phyloP scores from a whole-genome alignment of 2,113 vertebrate species.

The Athene cunicularia region DNA sequence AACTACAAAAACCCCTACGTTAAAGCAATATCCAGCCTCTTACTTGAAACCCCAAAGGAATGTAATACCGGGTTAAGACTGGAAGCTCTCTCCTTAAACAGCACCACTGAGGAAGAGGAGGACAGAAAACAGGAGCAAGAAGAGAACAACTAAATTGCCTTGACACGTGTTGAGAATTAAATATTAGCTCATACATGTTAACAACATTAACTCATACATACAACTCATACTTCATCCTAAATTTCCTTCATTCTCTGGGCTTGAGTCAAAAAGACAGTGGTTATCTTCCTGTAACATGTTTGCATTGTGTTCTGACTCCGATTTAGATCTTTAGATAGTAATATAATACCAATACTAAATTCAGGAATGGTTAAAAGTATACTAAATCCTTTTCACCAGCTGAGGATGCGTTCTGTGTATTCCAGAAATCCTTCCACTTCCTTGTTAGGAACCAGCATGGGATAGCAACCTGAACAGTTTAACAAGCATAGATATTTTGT shows the following conservation, averaged over 20 bases:
- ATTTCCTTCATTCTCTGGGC: background rate
- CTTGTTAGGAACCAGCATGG: background rate
- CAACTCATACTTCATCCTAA: background rate
- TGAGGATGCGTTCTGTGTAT: background rate
- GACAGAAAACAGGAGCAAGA: background rate
- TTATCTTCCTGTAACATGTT: background rate
- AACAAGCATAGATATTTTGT: background rate
- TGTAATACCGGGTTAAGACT: slow-evolving; percentile 47
- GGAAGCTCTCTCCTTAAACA: background rate
- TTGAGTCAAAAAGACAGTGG: background rate
- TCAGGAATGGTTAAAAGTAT: background rate
- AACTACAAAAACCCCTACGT: slow-evolving; percentile 36
- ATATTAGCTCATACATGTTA: slow-evolving; percentile 9
- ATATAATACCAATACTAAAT: background rate
- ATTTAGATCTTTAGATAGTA: background rate
- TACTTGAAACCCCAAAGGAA: slow-evolving; percentile 28
- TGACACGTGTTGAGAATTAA: slow-evolving; percentile 47
- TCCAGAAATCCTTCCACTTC: background rate
- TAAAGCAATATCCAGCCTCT: slow-evolving; percentile 56
- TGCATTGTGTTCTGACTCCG: background rate
- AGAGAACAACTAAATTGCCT: background rate
- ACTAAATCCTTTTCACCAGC: background rate
- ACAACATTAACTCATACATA: too few species aligned
- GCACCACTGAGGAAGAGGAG: background rate
- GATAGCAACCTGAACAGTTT: background rate